Conservation (phyloP, 2,888 invertebrate genomes). For the Tribolium freemani region DNA sequence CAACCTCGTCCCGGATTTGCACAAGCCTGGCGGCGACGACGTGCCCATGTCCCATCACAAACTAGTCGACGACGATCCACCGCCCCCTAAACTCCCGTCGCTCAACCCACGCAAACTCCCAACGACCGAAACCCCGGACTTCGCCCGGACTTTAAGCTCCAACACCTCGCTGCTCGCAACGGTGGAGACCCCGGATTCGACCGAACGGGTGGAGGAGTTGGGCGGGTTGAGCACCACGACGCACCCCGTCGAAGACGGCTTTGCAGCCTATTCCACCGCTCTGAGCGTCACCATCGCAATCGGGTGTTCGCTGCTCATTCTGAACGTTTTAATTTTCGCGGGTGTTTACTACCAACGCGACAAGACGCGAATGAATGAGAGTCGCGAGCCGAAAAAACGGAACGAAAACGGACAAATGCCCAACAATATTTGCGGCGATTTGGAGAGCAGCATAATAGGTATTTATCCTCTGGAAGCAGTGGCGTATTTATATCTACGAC, state of each 20-base stretch:
- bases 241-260: conserved; percentile 83
- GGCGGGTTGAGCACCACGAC: conserved; percentile 69
- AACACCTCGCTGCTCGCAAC: conserved; percentile 65
- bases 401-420: conserved; percentile 91
- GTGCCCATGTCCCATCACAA: conserved; percentile 89
- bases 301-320: conserved; percentile 90
- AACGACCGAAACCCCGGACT: conserved; percentile 69
- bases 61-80: conserved; percentile 76
- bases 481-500: no score
- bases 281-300: conserved; percentile 94
- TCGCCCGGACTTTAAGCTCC: conserved; percentile 59
- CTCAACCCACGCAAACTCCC: conserved; percentile 72
- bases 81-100: conserved; percentile 72
- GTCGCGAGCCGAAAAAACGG: conserved; percentile 76
- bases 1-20: conserved; percentile 92
- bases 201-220: conserved; percentile 70
- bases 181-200: conserved; percentile 60
- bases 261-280: conserved; percentile 91
- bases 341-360: conserved; percentile 95
- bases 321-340: conserved; percentile 94
- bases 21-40: conserved; percentile 89
- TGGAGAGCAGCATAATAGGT: conserved; percentile 73
- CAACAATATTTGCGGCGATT: conserved; percentile 88
- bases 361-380: conserved; percentile 79
- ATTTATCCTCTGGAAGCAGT: no score